These are phyloP conservation scores for Eupithecia exiguata DNA, from an alignment of 2,888 invertebrate species.

Conservation along the genomic window DNA sequence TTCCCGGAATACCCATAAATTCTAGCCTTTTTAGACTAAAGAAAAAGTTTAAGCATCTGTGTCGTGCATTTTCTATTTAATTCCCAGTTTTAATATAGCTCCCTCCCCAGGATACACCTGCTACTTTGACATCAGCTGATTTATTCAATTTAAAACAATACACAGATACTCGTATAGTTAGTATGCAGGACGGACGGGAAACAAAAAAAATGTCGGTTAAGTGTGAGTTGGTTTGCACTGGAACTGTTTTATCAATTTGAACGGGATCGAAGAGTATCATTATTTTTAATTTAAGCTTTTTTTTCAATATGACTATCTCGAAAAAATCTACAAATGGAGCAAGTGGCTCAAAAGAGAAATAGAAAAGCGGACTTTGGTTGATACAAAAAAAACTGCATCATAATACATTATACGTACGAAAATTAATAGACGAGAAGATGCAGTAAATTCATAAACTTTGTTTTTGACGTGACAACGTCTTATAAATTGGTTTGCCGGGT, in stretches of 20 bases:
- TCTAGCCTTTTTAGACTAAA: background rate
- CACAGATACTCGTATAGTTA: slow-evolving; percentile 33
- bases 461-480: too few relatives aligned
- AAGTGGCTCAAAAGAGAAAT: background rate
- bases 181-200: slow-evolving; percentile 52
- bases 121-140: slow-evolving; percentile 72
- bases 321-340: background rate
- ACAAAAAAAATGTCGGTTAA: slow-evolving; percentile 47
- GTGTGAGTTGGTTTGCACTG: background rate
- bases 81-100: slow-evolving; percentile 22
- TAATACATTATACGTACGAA: too few relatives aligned
- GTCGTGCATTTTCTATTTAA: background rate
- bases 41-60: background rate
- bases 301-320: background rate
- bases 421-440: too few relatives aligned
- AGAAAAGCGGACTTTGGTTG: too few relatives aligned
- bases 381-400: too few relatives aligned
- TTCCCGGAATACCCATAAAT: background rate
- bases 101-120: slow-evolving; percentile 40
- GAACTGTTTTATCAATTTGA: background rate
- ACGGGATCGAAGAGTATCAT: background rate
- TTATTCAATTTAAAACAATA: slow-evolving; percentile 72
- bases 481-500: too few relatives aligned
- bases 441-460: too few relatives aligned
- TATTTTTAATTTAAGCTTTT: background rate